Evolutionary conservation across 2,113 vertebrate species (phyloP).

Genomic region (Apodemus sylvaticus): DNA sequence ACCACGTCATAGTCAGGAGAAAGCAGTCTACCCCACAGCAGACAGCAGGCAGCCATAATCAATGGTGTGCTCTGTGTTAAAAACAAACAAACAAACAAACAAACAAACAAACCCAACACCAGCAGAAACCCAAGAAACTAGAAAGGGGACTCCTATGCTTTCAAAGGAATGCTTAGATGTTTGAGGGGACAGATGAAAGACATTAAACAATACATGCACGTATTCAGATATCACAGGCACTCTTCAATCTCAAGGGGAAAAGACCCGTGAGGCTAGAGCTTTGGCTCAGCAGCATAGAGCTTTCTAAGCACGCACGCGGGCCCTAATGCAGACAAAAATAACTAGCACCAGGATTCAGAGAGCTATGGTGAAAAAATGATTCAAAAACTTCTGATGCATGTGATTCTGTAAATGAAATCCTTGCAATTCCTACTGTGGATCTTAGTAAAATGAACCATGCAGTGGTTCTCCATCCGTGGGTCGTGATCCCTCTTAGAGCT

Average conservation of each 20-base stretch:
- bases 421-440: background rate
- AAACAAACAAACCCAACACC: background rate
- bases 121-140: background rate
- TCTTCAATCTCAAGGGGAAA: background rate
- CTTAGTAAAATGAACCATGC: background rate
- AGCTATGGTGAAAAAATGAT: slow-evolving; percentile 18
- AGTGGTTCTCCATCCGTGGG: background rate
- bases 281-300: background rate
- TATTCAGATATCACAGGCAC: background rate
- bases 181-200: background rate
- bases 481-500: background rate
- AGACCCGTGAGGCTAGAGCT: no score
- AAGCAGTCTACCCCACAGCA: background rate
- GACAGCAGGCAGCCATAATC: no score
- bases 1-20: background rate
- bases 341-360: background rate
- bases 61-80: background rate
- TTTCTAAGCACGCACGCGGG: background rate
- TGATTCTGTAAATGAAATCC: slow-evolving; percentile 12
- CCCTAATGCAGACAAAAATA: background rate
- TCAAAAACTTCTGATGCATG: background rate
- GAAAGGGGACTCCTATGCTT: background rate
- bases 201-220: background rate
- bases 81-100: background rate
- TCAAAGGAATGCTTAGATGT: background rate